A percentile compares a stretch with the other conserved stretches of the same genome.
These are phyloP conservation scores for Oeneis ivallda DNA, from an alignment of 2,888 invertebrate species.

Conservation along the genomic window DNA sequence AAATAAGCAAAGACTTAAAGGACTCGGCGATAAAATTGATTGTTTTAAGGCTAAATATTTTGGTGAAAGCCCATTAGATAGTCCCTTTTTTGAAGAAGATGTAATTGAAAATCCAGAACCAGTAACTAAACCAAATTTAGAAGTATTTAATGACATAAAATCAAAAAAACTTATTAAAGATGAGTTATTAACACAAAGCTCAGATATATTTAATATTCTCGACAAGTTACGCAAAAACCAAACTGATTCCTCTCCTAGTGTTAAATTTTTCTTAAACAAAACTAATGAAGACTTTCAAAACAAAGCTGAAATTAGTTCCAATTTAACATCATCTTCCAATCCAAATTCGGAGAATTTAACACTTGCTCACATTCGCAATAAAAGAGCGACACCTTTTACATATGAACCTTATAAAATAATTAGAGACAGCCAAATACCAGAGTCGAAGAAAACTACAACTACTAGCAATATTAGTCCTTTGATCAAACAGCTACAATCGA, in stretches of 20 bases:
- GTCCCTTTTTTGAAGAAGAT: constrained; percentile 85
- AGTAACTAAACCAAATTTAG: constrained; percentile 51
- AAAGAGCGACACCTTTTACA: constrained; percentile 62
- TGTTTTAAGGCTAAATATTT: constrained; percentile 89
- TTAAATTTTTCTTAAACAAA: not conserved
- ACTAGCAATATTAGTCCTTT: constrained; percentile 68
- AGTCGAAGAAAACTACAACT: constrained; percentile 69
- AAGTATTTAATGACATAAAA: constrained; percentile 42
- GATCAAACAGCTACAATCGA: constrained; percentile 69
- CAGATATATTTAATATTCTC: constrained; percentile 27
- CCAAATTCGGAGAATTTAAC: not conserved
- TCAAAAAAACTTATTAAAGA: not conserved
- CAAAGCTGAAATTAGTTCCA: not conserved
- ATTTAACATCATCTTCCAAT: not conserved
- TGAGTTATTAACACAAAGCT: constrained; percentile 19
- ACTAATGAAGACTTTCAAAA: not conserved
- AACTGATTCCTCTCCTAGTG: constrained; percentile 4
- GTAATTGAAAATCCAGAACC: constrained; percentile 75
- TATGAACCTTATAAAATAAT: constrained; percentile 78
- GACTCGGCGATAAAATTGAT: constrained; percentile 87
- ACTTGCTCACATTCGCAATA: constrained; percentile 46
- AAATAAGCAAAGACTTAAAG: constrained; percentile 78
- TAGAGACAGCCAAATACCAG: constrained; percentile 63
- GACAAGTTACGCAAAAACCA: constrained; percentile 26
- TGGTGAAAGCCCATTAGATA: constrained; percentile 87